These are phyloP conservation scores for Ectropis grisescens DNA, from an alignment of 1,140 invertebrate genomes.

Conservation along the genomic window DNA sequence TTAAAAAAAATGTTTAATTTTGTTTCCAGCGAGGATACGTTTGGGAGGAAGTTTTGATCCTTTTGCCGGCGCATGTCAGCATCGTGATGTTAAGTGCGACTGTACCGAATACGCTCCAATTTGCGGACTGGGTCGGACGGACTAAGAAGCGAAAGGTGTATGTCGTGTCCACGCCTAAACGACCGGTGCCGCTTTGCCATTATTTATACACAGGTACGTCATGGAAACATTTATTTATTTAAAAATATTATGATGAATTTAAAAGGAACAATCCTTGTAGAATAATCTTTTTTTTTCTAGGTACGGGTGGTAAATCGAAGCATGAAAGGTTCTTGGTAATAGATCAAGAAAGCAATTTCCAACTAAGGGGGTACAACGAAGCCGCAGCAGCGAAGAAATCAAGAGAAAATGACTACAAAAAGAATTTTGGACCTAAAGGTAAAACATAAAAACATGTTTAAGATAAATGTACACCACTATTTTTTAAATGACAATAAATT, in stretches of 20 bases:
- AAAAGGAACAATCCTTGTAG: too few relatives aligned
- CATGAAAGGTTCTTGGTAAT: constrained; percentile 89
- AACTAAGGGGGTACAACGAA: constrained; percentile 78
- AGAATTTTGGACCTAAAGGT: constrained; percentile 73
- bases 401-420: constrained; percentile 70
- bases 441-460: too few relatives aligned
- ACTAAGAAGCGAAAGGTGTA: constrained; percentile 95
- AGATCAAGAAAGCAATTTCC: constrained; percentile 80
- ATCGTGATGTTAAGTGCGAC: constrained; percentile 99
- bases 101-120: constrained; percentile 96
- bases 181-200: constrained; percentile 96
- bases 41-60: constrained; percentile 99
- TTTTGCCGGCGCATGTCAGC: constrained; percentile 93
- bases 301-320: constrained; percentile 81
- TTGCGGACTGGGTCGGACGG: constrained; percentile 97
- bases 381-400: constrained; percentile 80
- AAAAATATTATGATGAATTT: too few relatives aligned
- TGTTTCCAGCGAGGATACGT: constrained; percentile 90
- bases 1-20: too few relatives aligned
- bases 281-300: too few relatives aligned
- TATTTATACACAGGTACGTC: constrained; percentile 87
- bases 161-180: constrained; percentile 93
- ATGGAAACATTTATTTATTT: too few relatives aligned
- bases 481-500: too few relatives aligned
- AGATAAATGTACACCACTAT: too few relatives aligned